Evolutionary conservation across 2,888 invertebrate species (phyloP).

Genomic region (Alviniconcha strummeri): DNA sequence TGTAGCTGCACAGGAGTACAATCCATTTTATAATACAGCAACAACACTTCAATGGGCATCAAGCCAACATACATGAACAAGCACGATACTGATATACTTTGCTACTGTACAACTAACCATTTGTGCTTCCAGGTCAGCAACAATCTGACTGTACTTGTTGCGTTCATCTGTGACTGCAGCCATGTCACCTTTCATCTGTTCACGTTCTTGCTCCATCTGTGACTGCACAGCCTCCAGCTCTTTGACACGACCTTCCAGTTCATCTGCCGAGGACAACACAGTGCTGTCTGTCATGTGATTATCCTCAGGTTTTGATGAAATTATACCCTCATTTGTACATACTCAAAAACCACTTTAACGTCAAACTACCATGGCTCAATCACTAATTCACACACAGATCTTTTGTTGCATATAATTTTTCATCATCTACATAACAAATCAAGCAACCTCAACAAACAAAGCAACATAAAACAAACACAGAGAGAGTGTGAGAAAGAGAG

Average conservation of each 20-base stretch:
- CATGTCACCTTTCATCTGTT: conserved; percentile 25
- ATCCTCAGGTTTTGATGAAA: background rate
- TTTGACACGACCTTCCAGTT: conserved; percentile 27
- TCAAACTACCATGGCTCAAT: background rate
- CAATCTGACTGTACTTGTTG: conserved; percentile 31
- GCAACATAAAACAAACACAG: no score
- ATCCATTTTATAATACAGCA: no score
- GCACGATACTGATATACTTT: no score
- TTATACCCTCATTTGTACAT: background rate
- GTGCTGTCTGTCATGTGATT: no score
- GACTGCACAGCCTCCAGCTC: conserved; percentile 20
- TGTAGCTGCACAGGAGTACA: no score
- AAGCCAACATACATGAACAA: no score
- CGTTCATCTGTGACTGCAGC: conserved; percentile 30
- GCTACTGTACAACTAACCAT: conserved; percentile 6
- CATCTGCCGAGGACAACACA: conserved; percentile 2
- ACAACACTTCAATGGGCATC: no score
- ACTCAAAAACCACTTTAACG: background rate
- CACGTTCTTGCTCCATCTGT: conserved; percentile 10
- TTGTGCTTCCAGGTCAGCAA: conserved; percentile 34
- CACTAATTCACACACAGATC: background rate
- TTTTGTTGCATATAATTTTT: background rate
- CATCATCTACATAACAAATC: no score
- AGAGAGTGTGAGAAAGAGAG: no score
- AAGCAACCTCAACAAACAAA: no score